A percentile compares a stretch with the other conserved stretches of the same genome.
Conservation (phyloP, 2,888 invertebrate species). For the Drepanosiphum platanoidis region DNA sequence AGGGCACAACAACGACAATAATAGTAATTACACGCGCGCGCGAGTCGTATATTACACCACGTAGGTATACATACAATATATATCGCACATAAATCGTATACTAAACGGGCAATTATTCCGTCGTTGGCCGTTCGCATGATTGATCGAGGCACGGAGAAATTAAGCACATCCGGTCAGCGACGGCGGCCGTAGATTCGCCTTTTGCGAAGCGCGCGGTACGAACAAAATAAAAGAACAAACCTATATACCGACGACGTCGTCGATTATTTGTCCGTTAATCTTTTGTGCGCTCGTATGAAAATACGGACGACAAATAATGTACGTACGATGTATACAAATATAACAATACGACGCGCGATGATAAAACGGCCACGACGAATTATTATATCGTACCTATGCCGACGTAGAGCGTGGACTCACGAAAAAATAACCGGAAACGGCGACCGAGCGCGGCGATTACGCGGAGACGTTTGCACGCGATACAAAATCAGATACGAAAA, state of each 20-base stretch:
- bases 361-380: not conserved
- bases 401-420: not conserved
- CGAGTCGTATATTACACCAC: not conserved
- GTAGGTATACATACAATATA: not conserved
- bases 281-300: not conserved
- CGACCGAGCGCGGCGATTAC: not conserved
- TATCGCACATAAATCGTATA: not conserved
- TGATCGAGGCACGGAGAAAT: conserved; percentile 28
- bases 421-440: not conserved
- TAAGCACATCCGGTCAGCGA: conserved; percentile 46
- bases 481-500: not conserved
- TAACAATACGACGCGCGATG: not conserved
- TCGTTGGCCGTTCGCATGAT: conserved; percentile 44
- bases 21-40: not conserved
- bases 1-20: not conserved
- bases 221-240: conserved; percentile 7
- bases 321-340: not conserved
- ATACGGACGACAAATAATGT: not conserved
- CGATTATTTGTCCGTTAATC: conserved; percentile 21
- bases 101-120: conserved; percentile 35
- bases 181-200: not conserved
- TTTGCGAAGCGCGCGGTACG: not conserved
- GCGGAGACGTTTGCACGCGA: not conserved
- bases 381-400: not conserved
- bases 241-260: not conserved